Evolutionary conservation across 2,888 invertebrate genomes (phyloP).

Genomic region (Stenurella melanura): DNA sequence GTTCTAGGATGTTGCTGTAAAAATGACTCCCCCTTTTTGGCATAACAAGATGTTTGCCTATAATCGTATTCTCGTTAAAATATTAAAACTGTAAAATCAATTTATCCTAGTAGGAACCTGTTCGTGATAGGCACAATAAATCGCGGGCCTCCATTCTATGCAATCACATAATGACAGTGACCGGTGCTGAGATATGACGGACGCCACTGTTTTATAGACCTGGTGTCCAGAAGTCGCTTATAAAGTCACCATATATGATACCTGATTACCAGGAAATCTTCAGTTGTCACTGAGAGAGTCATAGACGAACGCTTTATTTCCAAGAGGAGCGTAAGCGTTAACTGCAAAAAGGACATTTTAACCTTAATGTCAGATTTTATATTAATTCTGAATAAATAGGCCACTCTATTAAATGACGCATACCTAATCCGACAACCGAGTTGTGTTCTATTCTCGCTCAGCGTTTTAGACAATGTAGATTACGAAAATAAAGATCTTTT

Average conservation of each 20-base stretch:
- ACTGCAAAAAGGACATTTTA: background rate
- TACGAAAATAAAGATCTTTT: too few species aligned
- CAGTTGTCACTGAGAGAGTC: constrained; percentile 29
- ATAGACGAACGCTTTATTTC: constrained; percentile 17
- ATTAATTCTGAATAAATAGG: background rate
- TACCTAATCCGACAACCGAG: too few species aligned
- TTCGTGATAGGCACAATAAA: constrained; percentile 43
- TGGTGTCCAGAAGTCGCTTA: constrained; percentile 44
- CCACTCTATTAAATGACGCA: too few species aligned
- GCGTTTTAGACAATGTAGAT: too few species aligned
- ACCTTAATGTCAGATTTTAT: background rate
- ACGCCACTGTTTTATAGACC: constrained; percentile 52
- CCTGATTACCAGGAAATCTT: constrained; percentile 52
- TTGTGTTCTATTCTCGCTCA: too few species aligned
- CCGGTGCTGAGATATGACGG: constrained; percentile 39
- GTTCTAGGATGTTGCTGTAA: constrained; percentile 9
- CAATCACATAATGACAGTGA: constrained; percentile 39
- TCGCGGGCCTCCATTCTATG: constrained; percentile 34
- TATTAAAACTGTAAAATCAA: constrained; percentile 54
- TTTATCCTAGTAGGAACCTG: constrained; percentile 45
- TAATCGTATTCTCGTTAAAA: constrained; percentile 52
- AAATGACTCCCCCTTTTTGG: constrained; percentile 47
- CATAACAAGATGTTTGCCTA: constrained; percentile 49
- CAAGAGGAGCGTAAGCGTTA: background rate
- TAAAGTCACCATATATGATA: constrained; percentile 50